phyloP scores from a whole-genome alignment of 1,140 invertebrate species.

The Apocrypta bakeri region DNA sequence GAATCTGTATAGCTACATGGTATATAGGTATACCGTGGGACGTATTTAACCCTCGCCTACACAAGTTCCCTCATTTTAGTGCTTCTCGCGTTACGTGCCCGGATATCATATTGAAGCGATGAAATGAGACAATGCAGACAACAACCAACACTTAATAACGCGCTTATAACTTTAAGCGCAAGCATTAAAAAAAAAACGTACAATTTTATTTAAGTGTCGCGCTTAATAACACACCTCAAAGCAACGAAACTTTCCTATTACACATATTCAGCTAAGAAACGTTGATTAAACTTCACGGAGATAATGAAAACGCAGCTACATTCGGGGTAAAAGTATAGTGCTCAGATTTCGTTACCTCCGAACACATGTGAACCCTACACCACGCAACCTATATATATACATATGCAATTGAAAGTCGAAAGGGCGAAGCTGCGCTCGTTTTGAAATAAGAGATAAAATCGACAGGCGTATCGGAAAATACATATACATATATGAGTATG shows the following conservation, averaged over 20 bases:
- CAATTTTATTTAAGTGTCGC: no score
- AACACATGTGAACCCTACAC: no score
- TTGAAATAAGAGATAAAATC: background rate
- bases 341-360: constrained; percentile 17
- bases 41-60: constrained; percentile 21
- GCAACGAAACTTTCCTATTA: no score
- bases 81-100: constrained; percentile 19
- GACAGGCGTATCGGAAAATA: background rate
- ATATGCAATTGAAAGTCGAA: no score
- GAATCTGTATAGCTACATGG: constrained; percentile 25
- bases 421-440: no score
- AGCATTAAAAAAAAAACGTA: background rate
- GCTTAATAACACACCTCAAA: no score
- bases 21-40: background rate
- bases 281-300: background rate
- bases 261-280: no score
- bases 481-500: background rate
- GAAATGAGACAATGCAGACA: constrained; percentile 24
- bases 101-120: constrained; percentile 31
- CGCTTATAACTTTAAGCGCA: background rate
- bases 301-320: background rate
- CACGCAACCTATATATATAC: no score
- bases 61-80: constrained; percentile 30
- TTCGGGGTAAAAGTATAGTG: background rate
- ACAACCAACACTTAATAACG: constrained; percentile 29